A percentile compares a stretch with the other conserved stretches of the same genome.
phyloP scores from a whole-genome alignment of 1,140 invertebrate genomes.

The Cardiocondyla obscurior region DNA sequence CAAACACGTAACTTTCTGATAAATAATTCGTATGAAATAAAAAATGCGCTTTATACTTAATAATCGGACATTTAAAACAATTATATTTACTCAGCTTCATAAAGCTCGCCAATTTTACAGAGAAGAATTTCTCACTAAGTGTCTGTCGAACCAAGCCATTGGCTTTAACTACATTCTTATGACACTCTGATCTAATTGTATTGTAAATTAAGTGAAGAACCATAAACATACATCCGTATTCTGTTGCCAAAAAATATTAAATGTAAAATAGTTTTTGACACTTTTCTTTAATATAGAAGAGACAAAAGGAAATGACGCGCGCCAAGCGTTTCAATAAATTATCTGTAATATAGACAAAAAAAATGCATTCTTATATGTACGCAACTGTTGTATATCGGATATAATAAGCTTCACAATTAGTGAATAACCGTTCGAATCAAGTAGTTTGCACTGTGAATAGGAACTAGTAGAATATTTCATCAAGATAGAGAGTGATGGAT shows the following conservation, averaged over 20 bases:
- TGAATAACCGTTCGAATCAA: constrained; percentile 30
- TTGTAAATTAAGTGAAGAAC: constrained; percentile 71
- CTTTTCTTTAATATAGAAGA: too few relatives aligned
- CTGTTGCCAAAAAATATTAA: too few relatives aligned
- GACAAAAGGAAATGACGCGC: too few relatives aligned
- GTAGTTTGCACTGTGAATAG: constrained; percentile 66
- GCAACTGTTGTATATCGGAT: constrained; percentile 16
- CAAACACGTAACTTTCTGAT: neutral
- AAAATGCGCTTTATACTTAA: neutral
- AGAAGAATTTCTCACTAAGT: constrained; percentile 55
- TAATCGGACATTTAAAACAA: neutral
- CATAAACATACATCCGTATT: too few relatives aligned
- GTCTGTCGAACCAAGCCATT: constrained; percentile 27
- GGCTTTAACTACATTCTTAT: constrained; percentile 59
- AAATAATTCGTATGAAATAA: neutral
- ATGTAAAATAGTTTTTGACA: too few relatives aligned
- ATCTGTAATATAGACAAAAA: neutral
- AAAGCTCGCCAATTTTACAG: constrained; percentile 1
- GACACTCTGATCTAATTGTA: constrained; percentile 31
- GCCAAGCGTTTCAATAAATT: constrained; percentile 20
- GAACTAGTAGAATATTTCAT: constrained; percentile 65
- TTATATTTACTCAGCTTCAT: neutral
- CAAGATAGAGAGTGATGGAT: constrained; percentile 69
- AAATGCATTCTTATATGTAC: constrained; percentile 20
- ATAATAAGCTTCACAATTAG: constrained; percentile 67